Conservation (phyloP, 2,113 vertebrate genomes). For the Cryptoleucopteryx plumbea region DNA sequence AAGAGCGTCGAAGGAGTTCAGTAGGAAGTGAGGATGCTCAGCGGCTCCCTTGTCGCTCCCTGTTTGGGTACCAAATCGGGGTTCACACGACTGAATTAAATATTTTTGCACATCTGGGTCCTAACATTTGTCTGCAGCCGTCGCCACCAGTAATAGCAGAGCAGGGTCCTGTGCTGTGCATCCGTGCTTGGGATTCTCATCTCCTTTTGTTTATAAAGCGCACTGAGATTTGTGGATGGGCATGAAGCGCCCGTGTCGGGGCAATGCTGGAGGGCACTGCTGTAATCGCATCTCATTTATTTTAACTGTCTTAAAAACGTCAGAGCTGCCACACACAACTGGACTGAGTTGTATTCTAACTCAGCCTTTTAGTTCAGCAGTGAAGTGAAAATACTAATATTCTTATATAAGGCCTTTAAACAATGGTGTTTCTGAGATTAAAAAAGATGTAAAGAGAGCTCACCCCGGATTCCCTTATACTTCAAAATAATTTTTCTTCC, state of each 20-base stretch:
- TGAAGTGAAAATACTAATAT: neutral
- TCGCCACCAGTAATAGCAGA: fast-evolving
- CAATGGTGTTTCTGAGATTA: neutral
- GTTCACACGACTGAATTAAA: fast-evolving
- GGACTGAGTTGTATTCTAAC: too few species aligned
- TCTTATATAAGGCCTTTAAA: neutral
- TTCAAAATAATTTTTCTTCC: neutral
- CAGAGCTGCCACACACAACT: neutral
- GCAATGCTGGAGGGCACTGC: fast-evolving
- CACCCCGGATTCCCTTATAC: neutral
- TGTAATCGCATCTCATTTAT: neutral
- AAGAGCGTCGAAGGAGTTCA: neutral
- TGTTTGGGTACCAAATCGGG: neutral
- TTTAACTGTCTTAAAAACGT: neutral
- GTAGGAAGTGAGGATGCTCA: neutral
- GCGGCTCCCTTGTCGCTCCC: fast-evolving
- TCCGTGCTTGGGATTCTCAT: neutral
- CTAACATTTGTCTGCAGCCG: neutral
- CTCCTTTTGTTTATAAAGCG: neutral
- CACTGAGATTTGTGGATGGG: neutral
- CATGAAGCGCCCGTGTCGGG: too few species aligned
- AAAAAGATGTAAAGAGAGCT: neutral
- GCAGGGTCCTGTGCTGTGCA: too few species aligned
- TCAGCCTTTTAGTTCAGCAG: neutral
- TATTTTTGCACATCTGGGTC: neutral